Evolutionary conservation across 2,113 vertebrate species (phyloP).

Genomic region (Fulmarus glacialis): DNA sequence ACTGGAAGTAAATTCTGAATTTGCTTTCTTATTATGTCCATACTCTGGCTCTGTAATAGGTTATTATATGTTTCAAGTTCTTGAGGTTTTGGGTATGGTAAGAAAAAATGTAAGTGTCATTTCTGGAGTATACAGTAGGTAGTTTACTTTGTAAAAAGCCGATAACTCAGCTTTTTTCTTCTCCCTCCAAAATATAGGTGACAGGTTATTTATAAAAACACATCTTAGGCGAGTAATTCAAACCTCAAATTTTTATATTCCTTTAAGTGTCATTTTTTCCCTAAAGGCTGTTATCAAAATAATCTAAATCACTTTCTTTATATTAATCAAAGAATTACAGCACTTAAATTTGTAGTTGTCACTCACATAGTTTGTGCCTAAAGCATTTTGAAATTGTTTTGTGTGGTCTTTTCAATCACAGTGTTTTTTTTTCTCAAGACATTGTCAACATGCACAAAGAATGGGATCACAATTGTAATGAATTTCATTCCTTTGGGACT

Average conservation of each 20-base stretch:
- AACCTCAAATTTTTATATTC: conserved; percentile 60
- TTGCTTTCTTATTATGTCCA: conserved; percentile 13
- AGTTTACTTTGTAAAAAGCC: conserved; percentile 53
- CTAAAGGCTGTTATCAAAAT: conserved; percentile 76
- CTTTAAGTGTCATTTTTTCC: conserved; percentile 67
- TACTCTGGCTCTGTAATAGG: neutral
- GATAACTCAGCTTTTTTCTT: conserved; percentile 33
- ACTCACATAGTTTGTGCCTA: conserved; percentile 72
- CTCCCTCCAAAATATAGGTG: conserved; percentile 47
- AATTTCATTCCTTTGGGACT: conserved; percentile 61
- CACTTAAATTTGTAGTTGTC: conserved; percentile 79
- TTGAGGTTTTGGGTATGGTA: conserved; percentile 1
- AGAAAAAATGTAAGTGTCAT: conserved; percentile 36
- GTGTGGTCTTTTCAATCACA: conserved; percentile 77
- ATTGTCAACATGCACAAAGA: conserved; percentile 68
- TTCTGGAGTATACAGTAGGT: conserved; percentile 16
- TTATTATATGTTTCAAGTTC: conserved; percentile 6
- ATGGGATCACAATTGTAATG: conserved; percentile 56
- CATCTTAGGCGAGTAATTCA: conserved; percentile 55
- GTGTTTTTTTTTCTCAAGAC: conserved; percentile 33
- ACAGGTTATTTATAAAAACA: conserved; percentile 72
- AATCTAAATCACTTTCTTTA: conserved; percentile 74
- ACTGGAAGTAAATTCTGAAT: neutral
- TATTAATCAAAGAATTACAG: conserved; percentile 78
- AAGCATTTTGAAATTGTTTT: conserved; percentile 80